Percentiles rank a stretch among this genome's conserved stretches.
Evolutionary conservation across 2,113 vertebrate species (phyloP).

Genomic region (Bujurquina vittata): DNA sequence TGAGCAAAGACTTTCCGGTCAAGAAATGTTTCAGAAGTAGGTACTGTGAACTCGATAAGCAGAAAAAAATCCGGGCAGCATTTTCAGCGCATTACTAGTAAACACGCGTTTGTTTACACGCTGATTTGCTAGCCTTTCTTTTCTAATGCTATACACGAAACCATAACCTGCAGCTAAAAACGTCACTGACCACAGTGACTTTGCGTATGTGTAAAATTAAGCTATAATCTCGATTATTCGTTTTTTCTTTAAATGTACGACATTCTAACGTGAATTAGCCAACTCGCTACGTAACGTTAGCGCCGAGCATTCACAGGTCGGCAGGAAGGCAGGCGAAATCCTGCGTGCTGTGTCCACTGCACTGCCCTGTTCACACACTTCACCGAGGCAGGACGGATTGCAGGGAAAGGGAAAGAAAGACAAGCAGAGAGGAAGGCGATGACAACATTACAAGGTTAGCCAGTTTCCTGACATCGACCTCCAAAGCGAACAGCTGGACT

Average conservation of each 20-base stretch:
- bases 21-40: not conserved
- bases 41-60: not conserved
- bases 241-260: not conserved
- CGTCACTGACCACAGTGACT: not conserved
- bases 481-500: not conserved
- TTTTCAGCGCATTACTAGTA: not conserved
- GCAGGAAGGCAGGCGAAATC: constrained; percentile 30
- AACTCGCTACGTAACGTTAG: constrained; percentile 47
- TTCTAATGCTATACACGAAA: not conserved
- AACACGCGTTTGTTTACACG: not conserved
- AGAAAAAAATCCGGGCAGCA: accelerated
- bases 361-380: constrained; percentile 59
- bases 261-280: constrained; percentile 24
- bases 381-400: constrained; percentile 54
- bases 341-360: constrained; percentile 63
- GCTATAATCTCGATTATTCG: not conserved
- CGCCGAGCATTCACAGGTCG: constrained; percentile 55
- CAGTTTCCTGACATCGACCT: not conserved
- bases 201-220: not conserved
- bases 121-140: not conserved
- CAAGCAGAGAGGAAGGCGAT: constrained; percentile 44
- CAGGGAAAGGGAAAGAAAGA: constrained; percentile 32
- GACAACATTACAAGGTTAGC: constrained; percentile 67
- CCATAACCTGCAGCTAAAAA: not conserved
- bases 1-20: no score